A percentile compares a stretch with the other conserved stretches of the same genome.
phyloP scores from a whole-genome alignment of 2,113 vertebrate genomes.

The Parus major region DNA sequence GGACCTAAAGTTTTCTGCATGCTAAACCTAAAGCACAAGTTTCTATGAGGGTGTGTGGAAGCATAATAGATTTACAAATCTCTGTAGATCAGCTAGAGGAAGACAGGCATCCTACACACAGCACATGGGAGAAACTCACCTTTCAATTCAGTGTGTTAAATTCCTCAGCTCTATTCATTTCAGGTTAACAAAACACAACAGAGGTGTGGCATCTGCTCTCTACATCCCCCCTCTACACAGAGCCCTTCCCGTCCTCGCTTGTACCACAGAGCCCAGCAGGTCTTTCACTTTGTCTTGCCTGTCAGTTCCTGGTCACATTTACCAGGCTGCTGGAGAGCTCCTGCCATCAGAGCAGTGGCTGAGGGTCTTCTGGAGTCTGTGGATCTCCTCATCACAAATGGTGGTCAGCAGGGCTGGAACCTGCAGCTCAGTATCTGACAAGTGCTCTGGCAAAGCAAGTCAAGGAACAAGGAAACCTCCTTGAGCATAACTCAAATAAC shows the following conservation, averaged over 20 bases:
- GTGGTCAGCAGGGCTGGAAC: not conserved
- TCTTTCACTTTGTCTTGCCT: not conserved
- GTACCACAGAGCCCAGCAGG: not conserved
- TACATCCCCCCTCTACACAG: not conserved
- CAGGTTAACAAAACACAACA: not conserved
- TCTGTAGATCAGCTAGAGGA: not conserved
- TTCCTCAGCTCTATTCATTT: not conserved
- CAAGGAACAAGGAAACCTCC: not conserved
- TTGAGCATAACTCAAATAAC: not conserved
- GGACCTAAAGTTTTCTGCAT: not conserved
- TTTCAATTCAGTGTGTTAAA: not conserved
- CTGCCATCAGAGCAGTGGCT: not conserved
- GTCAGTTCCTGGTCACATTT: not conserved
- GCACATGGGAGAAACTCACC: not conserved
- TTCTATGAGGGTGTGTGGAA: not conserved
- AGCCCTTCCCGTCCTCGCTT: accelerated
- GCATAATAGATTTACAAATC: not conserved
- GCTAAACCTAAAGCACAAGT: not conserved
- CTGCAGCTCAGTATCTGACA: not conserved
- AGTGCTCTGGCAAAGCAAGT: not conserved
- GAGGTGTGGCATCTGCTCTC: not conserved
- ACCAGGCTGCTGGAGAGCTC: not conserved
- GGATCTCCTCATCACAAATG: not conserved
- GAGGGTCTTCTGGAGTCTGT: not conserved
- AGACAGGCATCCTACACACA: not conserved